These are phyloP conservation scores for Conistra vaccinii DNA, from an alignment of 2,888 invertebrate genomes.

Conservation along the genomic window DNA sequence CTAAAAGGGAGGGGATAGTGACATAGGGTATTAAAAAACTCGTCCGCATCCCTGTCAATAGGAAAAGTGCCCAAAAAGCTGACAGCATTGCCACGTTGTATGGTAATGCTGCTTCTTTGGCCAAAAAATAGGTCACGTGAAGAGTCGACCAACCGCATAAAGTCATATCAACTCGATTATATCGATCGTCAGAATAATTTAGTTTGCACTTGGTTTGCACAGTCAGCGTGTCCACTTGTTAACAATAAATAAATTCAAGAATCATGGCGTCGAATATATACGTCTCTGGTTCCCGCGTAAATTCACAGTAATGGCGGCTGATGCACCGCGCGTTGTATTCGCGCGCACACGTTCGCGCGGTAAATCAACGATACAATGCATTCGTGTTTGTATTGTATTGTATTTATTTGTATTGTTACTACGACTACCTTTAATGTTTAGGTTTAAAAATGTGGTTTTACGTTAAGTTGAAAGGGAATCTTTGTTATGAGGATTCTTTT, in stretches of 20 bases:
- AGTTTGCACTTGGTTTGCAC: too few relatives aligned
- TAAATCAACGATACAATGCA: slow-evolving; percentile 46
- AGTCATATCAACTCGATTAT: neutral
- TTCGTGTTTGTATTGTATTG: slow-evolving; percentile 20
- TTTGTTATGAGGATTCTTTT: neutral
- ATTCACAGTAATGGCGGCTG: slow-evolving; percentile 40
- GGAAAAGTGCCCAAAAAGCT: too few relatives aligned
- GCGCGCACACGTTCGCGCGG: slow-evolving; percentile 33
- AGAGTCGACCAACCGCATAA: neutral
- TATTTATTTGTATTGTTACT: slow-evolving; percentile 25
- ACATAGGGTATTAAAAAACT: too few relatives aligned
- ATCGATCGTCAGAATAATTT: slow-evolving; percentile 5
- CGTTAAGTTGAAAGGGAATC: neutral
- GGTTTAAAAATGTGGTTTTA: neutral
- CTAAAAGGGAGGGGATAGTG: too few relatives aligned
- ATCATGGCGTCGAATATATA: slow-evolving; percentile 43
- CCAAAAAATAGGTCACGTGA: too few relatives aligned
- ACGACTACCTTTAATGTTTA: neutral
- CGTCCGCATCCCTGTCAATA: too few relatives aligned
- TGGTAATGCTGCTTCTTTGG: too few relatives aligned
- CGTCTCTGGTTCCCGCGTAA: slow-evolving; percentile 38
- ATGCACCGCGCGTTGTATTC: slow-evolving; percentile 21
- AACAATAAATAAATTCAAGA: slow-evolving; percentile 24
- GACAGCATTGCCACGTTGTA: too few relatives aligned
- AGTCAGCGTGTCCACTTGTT: slow-evolving; percentile 3